Evolutionary conservation across 2,797 vertebrate genomes (phyloP), one percentile per base, ranked within the genome.

Genomic region (Diceros bicornis): DNA sequence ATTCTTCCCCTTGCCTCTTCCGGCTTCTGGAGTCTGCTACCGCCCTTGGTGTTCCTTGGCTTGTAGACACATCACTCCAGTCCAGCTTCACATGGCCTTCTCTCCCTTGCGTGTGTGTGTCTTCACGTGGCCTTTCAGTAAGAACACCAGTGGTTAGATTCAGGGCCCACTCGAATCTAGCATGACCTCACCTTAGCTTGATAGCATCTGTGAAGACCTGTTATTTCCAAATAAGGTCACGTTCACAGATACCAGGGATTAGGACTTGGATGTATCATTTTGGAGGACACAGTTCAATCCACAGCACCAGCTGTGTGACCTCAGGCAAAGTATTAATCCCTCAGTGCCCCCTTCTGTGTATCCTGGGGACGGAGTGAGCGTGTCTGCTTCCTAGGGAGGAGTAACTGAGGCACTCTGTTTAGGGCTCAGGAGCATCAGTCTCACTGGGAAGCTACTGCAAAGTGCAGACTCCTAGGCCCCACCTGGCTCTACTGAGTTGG

Each of bases 311-410:
- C 77, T 23, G 44, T 37, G 7, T 79, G 71, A 72, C 66, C 21
- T 21, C 61, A 4, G n/a, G 50, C 18, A 2, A 12, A 8, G 50
- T 32, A 13, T 10, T 21, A 3, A 6, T 13, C 37, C 44, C 62
- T 79, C 27, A 0, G 4, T 2, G 17, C 32, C 8, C 13, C 20
- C 11, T 18, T 7, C 44, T 66, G 11, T 29, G 0, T 23, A 3
- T 59, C 27, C 6, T 17, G 41, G 16, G 62, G 18, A 23, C 59
- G 11, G 44, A 44, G 47, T 4, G 0, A 47, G 14, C 1, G 0
- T 12, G 29, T 59, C 47, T 57, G 5, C 41, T 41, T 59, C 27
- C 2, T 21, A 7, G 66, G 29, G 52, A 25, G n/a, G 14, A 41
- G 25, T 2, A 9, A 23, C 25, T 0, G 2, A 82, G 61, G 29